Conservation (phyloP, 1,140 invertebrate species). For the Lethrus apterus region DNA sequence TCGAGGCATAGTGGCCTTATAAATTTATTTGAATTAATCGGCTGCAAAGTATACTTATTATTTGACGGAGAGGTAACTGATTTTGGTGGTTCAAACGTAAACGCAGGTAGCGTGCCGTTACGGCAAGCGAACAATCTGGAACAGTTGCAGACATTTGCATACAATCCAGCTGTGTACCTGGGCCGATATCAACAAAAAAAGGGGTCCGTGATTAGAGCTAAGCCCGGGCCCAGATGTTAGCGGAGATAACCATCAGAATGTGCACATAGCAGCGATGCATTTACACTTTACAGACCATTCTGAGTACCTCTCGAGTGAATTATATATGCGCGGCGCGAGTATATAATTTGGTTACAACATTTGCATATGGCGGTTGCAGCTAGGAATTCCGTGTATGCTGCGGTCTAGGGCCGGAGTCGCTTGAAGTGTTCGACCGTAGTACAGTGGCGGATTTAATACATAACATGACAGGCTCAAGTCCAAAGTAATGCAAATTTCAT, state of each 20-base stretch:
- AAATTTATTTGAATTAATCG: too few relatives aligned
- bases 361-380: conserved; percentile 16
- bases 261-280: conserved; percentile 3
- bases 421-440: conserved; percentile 5
- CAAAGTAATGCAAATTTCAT: not conserved
- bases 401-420: conserved; percentile 10
- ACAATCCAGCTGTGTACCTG: conserved; percentile 32
- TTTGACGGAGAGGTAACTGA: too few relatives aligned
- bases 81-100: too few relatives aligned
- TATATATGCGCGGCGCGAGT: conserved; percentile 36
- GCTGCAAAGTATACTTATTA: too few relatives aligned
- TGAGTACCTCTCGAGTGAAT: conserved; percentile 23
- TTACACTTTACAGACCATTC: conserved; percentile 15
- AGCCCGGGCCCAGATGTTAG: conserved; percentile 17
- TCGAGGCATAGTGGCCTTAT: too few relatives aligned
- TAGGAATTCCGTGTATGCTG: conserved; percentile 12
- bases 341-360: conserved; percentile 37
- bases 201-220: conserved; percentile 25
- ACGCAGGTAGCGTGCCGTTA: conserved; percentile 15
- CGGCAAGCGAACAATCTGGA: conserved; percentile 25
- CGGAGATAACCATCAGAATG: conserved; percentile 14
- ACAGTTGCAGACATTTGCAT: conserved; percentile 32
- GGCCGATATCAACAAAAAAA: conserved; percentile 22
- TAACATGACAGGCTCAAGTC: not conserved
- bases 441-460: not conserved